Evolutionary conservation across 2,888 invertebrate genomes (phyloP), one percentile per base, ranked within the genome.

Genomic region (Xanthorhoe spadicearia): DNA sequence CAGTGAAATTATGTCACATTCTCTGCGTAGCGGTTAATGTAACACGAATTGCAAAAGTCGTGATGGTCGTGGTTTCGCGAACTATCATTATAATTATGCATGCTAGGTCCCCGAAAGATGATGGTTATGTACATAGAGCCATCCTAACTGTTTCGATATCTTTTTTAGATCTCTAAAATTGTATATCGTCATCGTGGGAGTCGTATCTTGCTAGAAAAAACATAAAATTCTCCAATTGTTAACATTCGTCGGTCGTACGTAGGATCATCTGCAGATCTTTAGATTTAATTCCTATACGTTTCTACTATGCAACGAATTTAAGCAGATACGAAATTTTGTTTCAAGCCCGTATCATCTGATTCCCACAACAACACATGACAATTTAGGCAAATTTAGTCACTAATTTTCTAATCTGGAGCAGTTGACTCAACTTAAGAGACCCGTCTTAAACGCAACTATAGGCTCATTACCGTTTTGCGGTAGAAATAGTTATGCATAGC

Each of bases 1-100:
- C 76, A 78, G 79, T 76, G 75, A 81, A 83, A 84, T 85, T 86
- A 85, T 85, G 86, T 85, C 84, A 85, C 84, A 84, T 83, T 83
- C 80, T 80, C 80, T 76, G 77, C 78, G 76, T 80, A 82, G 81
- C 76, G 77, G 81, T 80, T 82, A 83, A 75, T 82, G 84, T 83
- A 83, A 80, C 82, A 81, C 79, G 76, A 83, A 84, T 85, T 85
- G 83, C 85, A 84, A 84, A 83, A 84, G 77, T 78, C 76, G 76
- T 77, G 77, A 73, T 77, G 79, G 73, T 77, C 74, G 76, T 75
- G 77, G 79, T 77, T 78, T 78, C 75, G 77, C 76, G 75, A 72
- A 74, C 70, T 64, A 73, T 74, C 67, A 70, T 74, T 75, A 73
- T 73, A 75, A 72, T 77, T 79, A 79, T 77, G 79, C 78, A 70